A percentile compares a stretch with the other conserved stretches of the same genome.
Conservation (phyloP, 2,888 invertebrate genomes). For the Pedicia rivosa region DNA sequence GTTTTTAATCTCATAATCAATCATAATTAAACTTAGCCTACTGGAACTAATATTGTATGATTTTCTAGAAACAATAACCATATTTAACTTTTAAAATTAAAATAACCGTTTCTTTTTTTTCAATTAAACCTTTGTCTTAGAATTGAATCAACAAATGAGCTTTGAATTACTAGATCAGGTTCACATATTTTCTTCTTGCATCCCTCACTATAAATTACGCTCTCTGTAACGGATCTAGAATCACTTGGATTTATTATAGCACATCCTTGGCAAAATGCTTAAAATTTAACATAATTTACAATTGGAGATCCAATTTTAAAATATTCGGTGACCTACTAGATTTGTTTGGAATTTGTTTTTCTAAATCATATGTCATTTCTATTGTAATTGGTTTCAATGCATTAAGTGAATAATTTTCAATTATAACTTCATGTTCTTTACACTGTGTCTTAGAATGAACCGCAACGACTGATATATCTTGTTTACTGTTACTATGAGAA, state of each 20-base stretch:
- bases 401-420: constrained; percentile 25
- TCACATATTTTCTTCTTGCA: constrained; percentile 26
- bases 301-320: too few species aligned
- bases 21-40: too few species aligned
- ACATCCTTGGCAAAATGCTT: constrained; percentile 26
- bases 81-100: too few species aligned
- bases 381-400: constrained; percentile 29
- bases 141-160: constrained; percentile 16
- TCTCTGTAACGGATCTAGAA: constrained; percentile 21
- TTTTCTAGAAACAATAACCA: too few species aligned
- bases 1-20: constrained; percentile 29
- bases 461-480: constrained; percentile 20
- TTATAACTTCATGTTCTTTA: constrained; percentile 21
- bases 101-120: too few species aligned
- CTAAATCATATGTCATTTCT: constrained; percentile 26
- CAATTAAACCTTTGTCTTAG: too few species aligned
- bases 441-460: constrained; percentile 21
- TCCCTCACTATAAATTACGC: constrained; percentile 29
- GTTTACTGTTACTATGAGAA: constrained; percentile 18
- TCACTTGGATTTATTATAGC: constrained; percentile 28
- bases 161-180: constrained; percentile 25
- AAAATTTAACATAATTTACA: too few species aligned
- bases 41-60: too few species aligned
- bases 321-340: too few species aligned
- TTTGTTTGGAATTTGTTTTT: constrained; percentile 24